These are phyloP conservation scores for Catharus minimus DNA, from an alignment of 2,113 vertebrate species.

Conservation along the genomic window DNA sequence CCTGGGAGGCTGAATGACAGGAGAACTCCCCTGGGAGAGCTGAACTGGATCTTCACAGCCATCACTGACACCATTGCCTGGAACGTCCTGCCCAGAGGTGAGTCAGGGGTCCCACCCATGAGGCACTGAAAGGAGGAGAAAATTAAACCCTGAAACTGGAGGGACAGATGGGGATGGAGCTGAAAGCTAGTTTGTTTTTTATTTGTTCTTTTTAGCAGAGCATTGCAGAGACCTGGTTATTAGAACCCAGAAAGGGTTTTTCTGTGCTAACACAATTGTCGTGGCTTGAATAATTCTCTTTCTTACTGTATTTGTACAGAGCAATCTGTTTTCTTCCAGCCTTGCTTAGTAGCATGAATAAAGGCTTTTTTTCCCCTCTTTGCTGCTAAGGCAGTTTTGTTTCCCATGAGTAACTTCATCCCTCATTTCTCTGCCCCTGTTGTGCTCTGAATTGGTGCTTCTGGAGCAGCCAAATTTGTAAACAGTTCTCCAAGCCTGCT, in stretches of 20 bases:
- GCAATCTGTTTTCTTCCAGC: neutral
- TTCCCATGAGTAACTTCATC: neutral
- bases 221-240: neutral
- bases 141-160: neutral
- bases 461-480: neutral
- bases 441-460: neutral
- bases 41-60: constrained; percentile 99
- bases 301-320: neutral
- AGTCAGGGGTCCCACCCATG: neutral
- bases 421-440: neutral
- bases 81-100: constrained; percentile 97
- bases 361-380: neutral
- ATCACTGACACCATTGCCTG: constrained; percentile 98
- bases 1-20: constrained; percentile 96
- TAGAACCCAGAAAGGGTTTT: neutral
- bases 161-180: neutral
- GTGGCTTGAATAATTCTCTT: neutral
- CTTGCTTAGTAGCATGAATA: neutral
- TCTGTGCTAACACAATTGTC: neutral
- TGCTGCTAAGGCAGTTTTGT: neutral
- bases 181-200: neutral
- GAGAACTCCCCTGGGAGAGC: constrained; percentile 94
- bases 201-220: neutral
- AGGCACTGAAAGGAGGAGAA: neutral
- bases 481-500: neutral